Percentiles rank a stretch among this genome's conserved stretches.
These are phyloP conservation scores for Neomonachus schauinslandi DNA, from an alignment of 2,113 vertebrate species.

Conservation along the genomic window DNA sequence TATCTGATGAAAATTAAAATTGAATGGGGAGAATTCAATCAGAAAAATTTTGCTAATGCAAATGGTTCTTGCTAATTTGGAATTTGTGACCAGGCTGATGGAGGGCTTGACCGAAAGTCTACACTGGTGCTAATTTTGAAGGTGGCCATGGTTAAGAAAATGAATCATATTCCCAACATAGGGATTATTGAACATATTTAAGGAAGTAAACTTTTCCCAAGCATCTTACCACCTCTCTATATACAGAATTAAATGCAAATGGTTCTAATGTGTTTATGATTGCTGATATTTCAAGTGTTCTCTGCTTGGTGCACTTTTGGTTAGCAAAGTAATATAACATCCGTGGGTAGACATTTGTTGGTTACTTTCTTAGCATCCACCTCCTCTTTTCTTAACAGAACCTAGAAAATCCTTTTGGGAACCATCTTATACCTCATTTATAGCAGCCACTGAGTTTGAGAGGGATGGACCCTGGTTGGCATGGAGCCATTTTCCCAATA, in stretches of 20 bases:
- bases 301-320: neutral
- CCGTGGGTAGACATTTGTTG: neutral
- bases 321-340: neutral
- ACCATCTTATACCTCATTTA: neutral
- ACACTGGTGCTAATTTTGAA: neutral
- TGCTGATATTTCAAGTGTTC: neutral
- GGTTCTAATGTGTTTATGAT: neutral
- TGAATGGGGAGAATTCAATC: neutral
- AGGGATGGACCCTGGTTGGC: neutral
- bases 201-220: neutral
- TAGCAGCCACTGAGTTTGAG: neutral
- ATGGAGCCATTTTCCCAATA: neutral
- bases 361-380: neutral
- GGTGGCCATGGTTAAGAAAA: neutral
- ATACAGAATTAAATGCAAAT: neutral
- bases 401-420: neutral
- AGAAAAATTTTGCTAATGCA: conserved; percentile 14
- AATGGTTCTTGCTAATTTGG: neutral
- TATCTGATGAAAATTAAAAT: neutral
- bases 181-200: neutral
- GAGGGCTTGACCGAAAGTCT: neutral
- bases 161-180: neutral
- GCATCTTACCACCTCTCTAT: neutral
- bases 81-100: neutral
- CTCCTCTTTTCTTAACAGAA: neutral